Percentiles rank a stretch among this genome's conserved stretches.
Evolutionary conservation across 37 sponge, comb jelly and placozoan genomes (phyloP).

Genomic region (Agelas oroides): DNA sequence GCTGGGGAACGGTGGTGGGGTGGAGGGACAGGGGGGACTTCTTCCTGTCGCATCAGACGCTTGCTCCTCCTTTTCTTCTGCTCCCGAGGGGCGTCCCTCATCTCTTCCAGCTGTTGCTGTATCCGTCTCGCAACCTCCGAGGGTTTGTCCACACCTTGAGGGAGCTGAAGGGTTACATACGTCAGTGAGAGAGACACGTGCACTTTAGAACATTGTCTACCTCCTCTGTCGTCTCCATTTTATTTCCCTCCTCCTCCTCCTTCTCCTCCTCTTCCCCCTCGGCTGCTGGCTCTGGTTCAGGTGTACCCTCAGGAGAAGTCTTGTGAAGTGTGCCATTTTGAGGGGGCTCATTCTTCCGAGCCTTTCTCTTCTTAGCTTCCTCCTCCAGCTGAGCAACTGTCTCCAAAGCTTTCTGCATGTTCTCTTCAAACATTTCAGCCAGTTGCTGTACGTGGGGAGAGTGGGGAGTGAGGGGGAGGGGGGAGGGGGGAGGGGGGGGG

Average conservation of each 20-base stretch:
- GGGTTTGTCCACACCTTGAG: not conserved
- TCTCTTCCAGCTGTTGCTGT: slow-evolving; percentile 61
- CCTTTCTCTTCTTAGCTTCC: not conserved
- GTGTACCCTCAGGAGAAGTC: not conserved
- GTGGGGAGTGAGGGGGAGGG: not conserved
- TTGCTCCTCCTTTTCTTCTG: slow-evolving; percentile 37
- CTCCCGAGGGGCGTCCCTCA: slow-evolving; percentile 44
- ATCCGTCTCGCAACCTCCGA: slow-evolving; percentile 35
- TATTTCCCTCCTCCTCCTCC: not conserved
- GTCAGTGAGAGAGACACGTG: not conserved
- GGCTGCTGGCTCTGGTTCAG: not conserved
- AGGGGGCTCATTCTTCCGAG: not conserved
- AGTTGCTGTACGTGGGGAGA: slow-evolving; percentile 28
- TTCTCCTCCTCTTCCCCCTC: slow-evolving; percentile 7
- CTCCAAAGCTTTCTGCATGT: slow-evolving; percentile 30
- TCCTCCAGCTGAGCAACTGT: not conserved
- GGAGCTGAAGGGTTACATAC: not conserved
- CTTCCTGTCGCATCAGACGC: slow-evolving; percentile 17
- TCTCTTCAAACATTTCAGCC: slow-evolving; percentile 41
- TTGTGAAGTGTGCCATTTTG: too few species aligned
- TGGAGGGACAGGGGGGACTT: not conserved
- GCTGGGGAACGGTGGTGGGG: not conserved
- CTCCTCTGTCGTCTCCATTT: not conserved
- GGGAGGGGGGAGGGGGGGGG: not conserved
- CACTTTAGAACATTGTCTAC: not conserved